These are phyloP conservation scores for Beris chalybata DNA, from an alignment of 2,888 invertebrate species.

Conservation along the genomic window DNA sequence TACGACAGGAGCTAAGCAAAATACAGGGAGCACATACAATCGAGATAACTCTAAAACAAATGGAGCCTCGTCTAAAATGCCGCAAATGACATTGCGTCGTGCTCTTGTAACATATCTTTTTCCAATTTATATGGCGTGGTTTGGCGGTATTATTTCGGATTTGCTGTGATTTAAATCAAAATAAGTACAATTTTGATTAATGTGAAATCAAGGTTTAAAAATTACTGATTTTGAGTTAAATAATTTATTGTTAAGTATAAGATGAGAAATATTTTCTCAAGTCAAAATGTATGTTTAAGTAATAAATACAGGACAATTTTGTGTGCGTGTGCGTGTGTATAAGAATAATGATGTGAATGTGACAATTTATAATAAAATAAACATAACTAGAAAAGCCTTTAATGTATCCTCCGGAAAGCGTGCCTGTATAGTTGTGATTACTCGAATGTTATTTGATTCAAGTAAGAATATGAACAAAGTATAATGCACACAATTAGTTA, in stretches of 20 bases:
- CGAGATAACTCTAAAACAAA: constrained; percentile 32
- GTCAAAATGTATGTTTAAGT: constrained; percentile 7
- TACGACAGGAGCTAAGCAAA: constrained; percentile 41
- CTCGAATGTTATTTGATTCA: constrained; percentile 14
- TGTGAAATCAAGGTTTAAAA: too few relatives aligned
- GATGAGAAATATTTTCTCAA: constrained; percentile 20
- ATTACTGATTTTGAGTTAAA: background rate
- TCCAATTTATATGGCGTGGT: constrained; percentile 83
- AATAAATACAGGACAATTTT: constrained; percentile 26
- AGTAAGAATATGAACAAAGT: constrained; percentile 3
- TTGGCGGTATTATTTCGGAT: constrained; percentile 79
- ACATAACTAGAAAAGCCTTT: constrained; percentile 26
- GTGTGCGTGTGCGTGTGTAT: constrained; percentile 4
- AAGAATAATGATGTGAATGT: background rate
- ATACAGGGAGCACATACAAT: constrained; percentile 42
- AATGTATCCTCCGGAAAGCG: constrained; percentile 17
- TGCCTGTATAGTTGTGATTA: constrained; percentile 32
- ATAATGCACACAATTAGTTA: constrained; percentile 8
- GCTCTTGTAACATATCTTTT: constrained; percentile 72
- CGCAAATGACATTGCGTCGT: constrained; percentile 45
- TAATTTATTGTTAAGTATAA: constrained; percentile 29
- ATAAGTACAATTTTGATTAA: constrained; percentile 12
- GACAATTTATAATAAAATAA: constrained; percentile 12
- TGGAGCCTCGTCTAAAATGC: constrained; percentile 40
- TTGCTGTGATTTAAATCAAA: constrained; percentile 68